These are phyloP conservation scores for Zaprionus ghesquierei DNA, from an alignment of 1,140 invertebrate genomes.

Conservation along the genomic window DNA sequence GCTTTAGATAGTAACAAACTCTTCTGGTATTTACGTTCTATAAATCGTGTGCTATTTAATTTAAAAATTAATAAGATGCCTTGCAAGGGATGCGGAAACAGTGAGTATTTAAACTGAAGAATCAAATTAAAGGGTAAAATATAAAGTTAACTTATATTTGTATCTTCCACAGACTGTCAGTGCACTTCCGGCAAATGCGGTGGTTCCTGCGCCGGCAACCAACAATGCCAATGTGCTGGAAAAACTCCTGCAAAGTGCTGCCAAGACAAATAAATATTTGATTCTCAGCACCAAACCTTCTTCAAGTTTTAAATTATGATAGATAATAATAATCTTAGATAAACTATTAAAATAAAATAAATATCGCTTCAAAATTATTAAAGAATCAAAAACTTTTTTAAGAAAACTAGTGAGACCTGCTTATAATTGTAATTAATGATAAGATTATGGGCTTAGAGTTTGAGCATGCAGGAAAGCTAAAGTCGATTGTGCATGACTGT, in stretches of 20 bases:
- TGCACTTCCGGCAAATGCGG: constrained; percentile 63
- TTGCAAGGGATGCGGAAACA: constrained; percentile 73
- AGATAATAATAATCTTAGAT: background rate
- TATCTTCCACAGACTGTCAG: constrained; percentile 49
- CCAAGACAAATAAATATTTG: constrained; percentile 41
- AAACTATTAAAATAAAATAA: background rate
- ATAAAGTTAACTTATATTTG: background rate
- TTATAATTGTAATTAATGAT: no score
- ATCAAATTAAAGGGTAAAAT: background rate
- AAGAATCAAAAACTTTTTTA: no score
- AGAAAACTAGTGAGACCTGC: no score
- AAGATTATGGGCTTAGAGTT: no score
- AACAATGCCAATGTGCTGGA: constrained; percentile 57
- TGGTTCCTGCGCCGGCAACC: constrained; percentile 53
- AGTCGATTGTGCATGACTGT: no score
- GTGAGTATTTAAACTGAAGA: constrained; percentile 39
- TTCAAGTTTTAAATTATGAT: background rate
- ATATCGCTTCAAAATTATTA: no score
- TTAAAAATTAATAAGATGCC: no score
- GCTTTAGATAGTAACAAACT: constrained; percentile 5
- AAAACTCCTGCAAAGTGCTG: constrained; percentile 53
- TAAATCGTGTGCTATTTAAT: background rate
- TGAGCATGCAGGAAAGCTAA: no score
- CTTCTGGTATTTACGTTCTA: background rate
- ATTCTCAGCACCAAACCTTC: background rate